A percentile compares a stretch with the other conserved stretches of the same genome.
These are phyloP conservation scores for Nezara viridula DNA, from an alignment of 2,888 invertebrate genomes.

Conservation along the genomic window DNA sequence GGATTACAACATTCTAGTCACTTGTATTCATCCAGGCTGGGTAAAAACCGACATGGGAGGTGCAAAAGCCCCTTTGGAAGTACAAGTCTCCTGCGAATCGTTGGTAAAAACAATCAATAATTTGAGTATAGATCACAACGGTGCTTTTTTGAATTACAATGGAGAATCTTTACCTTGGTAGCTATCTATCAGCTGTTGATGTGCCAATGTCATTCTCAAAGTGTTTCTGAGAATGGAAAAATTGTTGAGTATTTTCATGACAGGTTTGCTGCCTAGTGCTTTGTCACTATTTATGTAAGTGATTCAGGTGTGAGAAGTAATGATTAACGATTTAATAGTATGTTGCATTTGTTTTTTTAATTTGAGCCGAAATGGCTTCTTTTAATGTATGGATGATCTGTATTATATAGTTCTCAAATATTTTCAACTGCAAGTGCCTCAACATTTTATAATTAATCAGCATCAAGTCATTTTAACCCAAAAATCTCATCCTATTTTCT, in stretches of 20 bases:
- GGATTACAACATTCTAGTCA: slow-evolving; percentile 79
- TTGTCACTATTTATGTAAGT: background rate
- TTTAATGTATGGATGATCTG: background rate
- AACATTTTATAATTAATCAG: background rate
- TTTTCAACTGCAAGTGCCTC: background rate
- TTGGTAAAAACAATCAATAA: slow-evolving; percentile 78
- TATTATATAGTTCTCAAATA: background rate
- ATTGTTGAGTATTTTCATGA: background rate
- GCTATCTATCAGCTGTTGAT: background rate
- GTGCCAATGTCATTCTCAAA: no score
- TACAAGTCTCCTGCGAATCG: slow-evolving; percentile 77
- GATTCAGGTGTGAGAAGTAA: background rate
- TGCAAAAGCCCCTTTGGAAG: slow-evolving; percentile 80
- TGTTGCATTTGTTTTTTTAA: background rate
- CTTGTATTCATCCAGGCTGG: slow-evolving; percentile 88
- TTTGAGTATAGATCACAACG: slow-evolving; percentile 78
- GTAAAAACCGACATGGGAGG: slow-evolving; percentile 93
- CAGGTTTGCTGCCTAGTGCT: background rate
- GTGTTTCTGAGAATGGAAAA: no score
- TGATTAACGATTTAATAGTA: background rate
- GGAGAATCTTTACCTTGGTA: slow-evolving; percentile 70
- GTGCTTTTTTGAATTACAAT: slow-evolving; percentile 84
- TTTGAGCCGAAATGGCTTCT: background rate
- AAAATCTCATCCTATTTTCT: background rate
- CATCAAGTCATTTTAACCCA: background rate